phyloP scores from a whole-genome alignment of 2,113 vertebrate genomes.

The Sapayoa aenigma region DNA sequence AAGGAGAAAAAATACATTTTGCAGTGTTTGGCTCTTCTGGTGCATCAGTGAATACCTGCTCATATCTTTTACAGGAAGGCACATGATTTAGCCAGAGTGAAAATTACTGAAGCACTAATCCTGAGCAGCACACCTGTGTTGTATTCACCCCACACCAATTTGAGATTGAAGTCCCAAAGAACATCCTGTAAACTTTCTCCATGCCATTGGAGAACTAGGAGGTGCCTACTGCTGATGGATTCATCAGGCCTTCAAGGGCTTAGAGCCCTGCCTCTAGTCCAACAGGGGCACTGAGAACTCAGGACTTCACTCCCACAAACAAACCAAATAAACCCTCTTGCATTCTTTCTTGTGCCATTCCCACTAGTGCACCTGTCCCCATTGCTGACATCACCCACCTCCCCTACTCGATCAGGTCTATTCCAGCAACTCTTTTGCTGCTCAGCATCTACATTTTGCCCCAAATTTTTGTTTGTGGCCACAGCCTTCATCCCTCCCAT shows the following conservation, averaged over 20 bases:
- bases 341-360: not conserved
- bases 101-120: not conserved
- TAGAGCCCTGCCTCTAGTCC: not conserved
- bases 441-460: not conserved
- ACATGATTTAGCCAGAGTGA: not conserved
- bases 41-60: too few species aligned
- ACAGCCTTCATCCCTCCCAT: not conserved
- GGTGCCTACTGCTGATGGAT: not conserved
- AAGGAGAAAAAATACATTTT: not conserved
- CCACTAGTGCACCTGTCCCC: not conserved
- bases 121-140: fast-evolving
- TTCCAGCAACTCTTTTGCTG: not conserved
- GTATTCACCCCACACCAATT: not conserved
- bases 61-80: not conserved
- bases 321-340: not conserved
- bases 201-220: not conserved
- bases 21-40: not conserved
- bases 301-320: not conserved
- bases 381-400: not conserved
- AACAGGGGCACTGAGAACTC: not conserved
- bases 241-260: not conserved
- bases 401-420: not conserved
- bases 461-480: not conserved
- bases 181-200: not conserved
- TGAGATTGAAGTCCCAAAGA: not conserved